Evolutionary conservation across 2,797 vertebrate genomes (phyloP).

Genomic region (Thalassophryne amazonica): DNA sequence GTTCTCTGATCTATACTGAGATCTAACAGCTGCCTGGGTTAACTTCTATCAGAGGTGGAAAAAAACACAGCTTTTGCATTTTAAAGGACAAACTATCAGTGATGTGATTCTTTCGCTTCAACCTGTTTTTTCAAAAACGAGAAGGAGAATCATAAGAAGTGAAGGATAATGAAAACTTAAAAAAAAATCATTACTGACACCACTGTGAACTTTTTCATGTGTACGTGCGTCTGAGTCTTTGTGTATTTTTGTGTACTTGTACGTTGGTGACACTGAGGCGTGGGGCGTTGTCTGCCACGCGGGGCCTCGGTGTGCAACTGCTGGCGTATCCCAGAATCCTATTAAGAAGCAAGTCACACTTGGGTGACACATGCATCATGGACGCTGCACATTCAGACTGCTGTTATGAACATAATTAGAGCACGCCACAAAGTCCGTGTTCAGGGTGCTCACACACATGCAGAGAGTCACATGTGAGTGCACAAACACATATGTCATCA

Average conservation of each 20-base stretch:
- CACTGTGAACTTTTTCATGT: slow-evolving; percentile 34
- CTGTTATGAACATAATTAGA: slow-evolving; percentile 85
- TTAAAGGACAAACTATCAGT: neutral
- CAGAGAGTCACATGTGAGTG: slow-evolving; percentile 38
- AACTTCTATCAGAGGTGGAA: no score
- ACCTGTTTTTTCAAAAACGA: no score
- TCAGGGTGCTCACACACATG: slow-evolving; percentile 41
- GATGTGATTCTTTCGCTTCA: no score
- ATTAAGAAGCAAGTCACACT: slow-evolving; percentile 79
- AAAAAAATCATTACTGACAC: slow-evolving; percentile 32
- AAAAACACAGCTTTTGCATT: no score
- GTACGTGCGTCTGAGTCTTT: slow-evolving; percentile 2
- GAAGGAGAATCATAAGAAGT: slow-evolving; percentile 14
- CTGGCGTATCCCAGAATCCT: slow-evolving; percentile 70
- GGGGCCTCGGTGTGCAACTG: slow-evolving; percentile 64
- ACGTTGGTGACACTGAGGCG: slow-evolving; percentile 35
- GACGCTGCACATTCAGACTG: slow-evolving; percentile 81
- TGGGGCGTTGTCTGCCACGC: slow-evolving; percentile 61
- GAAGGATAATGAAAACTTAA: slow-evolving; percentile 31
- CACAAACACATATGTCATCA: slow-evolving; percentile 57
- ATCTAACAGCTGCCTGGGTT: no score
- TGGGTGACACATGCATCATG: slow-evolving; percentile 81
- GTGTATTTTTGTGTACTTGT: neutral
- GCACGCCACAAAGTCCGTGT: slow-evolving; percentile 63
- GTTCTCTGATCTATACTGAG: no score